Base-by-base conservation (phyloP, 2,888 invertebrate genomes). In the Tuberolachnus salignus region DNA sequence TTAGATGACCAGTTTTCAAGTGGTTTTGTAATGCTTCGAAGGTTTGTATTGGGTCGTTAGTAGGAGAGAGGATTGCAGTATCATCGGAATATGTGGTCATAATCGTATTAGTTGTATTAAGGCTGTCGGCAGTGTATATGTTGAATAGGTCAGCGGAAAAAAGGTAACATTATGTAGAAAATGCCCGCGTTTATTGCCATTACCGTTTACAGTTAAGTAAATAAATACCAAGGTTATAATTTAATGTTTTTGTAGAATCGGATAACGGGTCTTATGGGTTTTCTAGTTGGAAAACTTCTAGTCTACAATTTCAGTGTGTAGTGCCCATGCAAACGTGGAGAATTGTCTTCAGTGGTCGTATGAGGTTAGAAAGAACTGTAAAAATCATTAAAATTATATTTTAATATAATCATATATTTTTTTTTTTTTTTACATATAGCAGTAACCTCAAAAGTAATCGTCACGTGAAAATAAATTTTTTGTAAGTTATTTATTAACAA, bases 301-400 rank as follows among this genome's bases (percentile, higher is more conserved):
- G 89, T 0, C 84, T 93, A 55, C 88, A 88, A 82, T 87, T 93
- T 44, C 89, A 90, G 83, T 86, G 89, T 57, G 83, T 91, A 61
- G 90, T 92, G 83, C 88, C 90, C 0, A 88, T 89, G 83, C 85
- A 85, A 80, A 87, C 88, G 80, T 88, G 91, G 87, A 87, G 92
- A 83, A 86, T 94, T 21, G 85, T 89, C 46, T 94, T 88, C 84
- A 92, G 91, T 84, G 93, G 93, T 0, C 85, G 91, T n/a, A 84
- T 93, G 64, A 88, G 86, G 83, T 88, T 87, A 83, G 85, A 42
- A 84, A 85, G 10, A 85, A 86, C 64, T 34, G 2, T 8, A 10
- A 53, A 64, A 21, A 73, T 63, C 34, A 1, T 8, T 19, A 53
- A 14, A 63, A 55, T 49, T 44, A 57, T 42, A 55, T n/a, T 16